Evolutionary conservation across 2,113 vertebrate species (phyloP).

Genomic region (Phrynocephalus versicolor): DNA sequence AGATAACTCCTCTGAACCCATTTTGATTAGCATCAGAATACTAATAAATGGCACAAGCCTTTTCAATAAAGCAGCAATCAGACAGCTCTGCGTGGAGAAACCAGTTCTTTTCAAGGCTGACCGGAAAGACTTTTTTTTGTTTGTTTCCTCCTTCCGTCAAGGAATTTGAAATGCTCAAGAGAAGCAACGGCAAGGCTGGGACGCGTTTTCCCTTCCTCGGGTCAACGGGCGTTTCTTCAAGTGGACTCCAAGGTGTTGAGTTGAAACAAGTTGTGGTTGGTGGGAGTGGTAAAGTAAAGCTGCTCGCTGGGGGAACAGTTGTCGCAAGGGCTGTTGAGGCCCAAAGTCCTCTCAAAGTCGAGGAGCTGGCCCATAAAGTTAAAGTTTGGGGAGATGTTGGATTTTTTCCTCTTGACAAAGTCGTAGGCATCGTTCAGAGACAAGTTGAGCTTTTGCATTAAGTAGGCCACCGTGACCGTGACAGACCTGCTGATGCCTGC

Average conservation of each 20-base stretch:
- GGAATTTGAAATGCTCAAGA: constrained; percentile 73
- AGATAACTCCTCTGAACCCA: constrained; percentile 71
- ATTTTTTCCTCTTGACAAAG: constrained; percentile 98
- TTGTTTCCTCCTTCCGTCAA: neutral
- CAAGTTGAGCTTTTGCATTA: constrained; percentile 99
- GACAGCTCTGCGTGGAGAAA: constrained; percentile 63
- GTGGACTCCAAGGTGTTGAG: constrained; percentile 96
- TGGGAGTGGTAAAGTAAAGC: constrained; percentile 97
- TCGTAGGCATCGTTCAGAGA: constrained; percentile 98
- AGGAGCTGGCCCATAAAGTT: constrained; percentile 99
- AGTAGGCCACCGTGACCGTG: constrained; percentile 97
- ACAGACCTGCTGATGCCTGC: constrained; percentile 98
- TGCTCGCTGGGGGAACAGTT: constrained; percentile 88
- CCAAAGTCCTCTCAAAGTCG: constrained; percentile 98
- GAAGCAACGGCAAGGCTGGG: constrained; percentile 63
- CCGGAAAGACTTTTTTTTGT: constrained; percentile 59
- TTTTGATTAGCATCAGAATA: constrained; percentile 60
- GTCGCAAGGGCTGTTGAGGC: constrained; percentile 94
- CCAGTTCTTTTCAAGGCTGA: constrained; percentile 66
- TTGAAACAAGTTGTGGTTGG: constrained; percentile 96
- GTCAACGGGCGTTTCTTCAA: constrained; percentile 77
- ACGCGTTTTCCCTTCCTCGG: constrained; percentile 19
- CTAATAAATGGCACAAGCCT: constrained; percentile 55
- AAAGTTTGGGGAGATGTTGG: constrained; percentile 99
- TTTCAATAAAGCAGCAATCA: constrained; percentile 64